These are phyloP conservation scores for Cariama cristata DNA, from an alignment of 2,113 vertebrate genomes.

Conservation along the genomic window DNA sequence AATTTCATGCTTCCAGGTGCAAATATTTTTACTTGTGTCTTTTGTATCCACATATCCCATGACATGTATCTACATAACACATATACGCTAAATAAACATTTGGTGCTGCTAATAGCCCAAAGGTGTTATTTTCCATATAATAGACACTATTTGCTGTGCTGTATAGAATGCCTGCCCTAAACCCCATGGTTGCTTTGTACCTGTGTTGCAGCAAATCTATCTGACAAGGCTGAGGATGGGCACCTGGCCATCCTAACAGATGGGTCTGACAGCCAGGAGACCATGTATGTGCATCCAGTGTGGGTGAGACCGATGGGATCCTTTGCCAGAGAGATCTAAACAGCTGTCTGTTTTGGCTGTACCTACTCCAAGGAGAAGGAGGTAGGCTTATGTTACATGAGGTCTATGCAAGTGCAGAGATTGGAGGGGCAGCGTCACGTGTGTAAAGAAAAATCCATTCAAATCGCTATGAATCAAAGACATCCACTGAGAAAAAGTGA, in stretches of 20 bases:
- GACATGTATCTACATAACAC: background rate
- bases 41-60: background rate
- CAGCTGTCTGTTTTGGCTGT: slow-evolving; percentile 34
- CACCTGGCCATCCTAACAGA: background rate
- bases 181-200: background rate
- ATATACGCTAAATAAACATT: background rate
- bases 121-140: background rate
- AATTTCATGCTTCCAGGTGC: slow-evolving; percentile 24
- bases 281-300: background rate
- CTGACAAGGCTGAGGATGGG: background rate
- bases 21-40: background rate
- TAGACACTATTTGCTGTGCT: background rate
- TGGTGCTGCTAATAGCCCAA: background rate
- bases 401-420: background rate
- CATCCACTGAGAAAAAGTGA: background rate
- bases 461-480: background rate
- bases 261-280: slow-evolving; percentile 26
- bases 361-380: background rate
- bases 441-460: background rate
- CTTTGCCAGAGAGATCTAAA: slow-evolving; percentile 8
- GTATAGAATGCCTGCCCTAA: background rate
- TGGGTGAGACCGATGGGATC: background rate
- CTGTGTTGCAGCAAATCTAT: background rate
- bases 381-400: background rate
- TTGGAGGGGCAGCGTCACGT: background rate